Evolutionary conservation across 2,888 invertebrate species (phyloP).

Genomic region (Drosophila niveifrons): DNA sequence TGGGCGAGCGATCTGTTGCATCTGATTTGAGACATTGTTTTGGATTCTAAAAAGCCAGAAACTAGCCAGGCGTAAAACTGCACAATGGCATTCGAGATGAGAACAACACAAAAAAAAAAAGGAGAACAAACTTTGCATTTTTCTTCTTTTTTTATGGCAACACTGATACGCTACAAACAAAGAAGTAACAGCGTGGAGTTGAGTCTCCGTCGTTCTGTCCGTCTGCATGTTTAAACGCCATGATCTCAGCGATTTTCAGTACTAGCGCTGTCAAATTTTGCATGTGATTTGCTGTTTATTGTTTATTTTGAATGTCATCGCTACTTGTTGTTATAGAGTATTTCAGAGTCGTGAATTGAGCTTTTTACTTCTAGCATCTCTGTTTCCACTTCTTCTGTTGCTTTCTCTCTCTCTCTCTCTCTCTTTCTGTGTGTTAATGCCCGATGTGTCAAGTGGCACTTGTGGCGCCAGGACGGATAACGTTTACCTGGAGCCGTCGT

Average conservation of each 20-base stretch:
- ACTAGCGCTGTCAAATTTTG: background rate
- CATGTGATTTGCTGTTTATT: background rate
- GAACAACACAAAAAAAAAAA: background rate
- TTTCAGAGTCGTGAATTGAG: background rate
- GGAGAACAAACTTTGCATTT: background rate
- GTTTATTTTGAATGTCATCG: background rate
- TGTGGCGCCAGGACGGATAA: constrained; percentile 42
- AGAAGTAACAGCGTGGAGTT: background rate
- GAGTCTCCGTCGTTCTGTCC: background rate
- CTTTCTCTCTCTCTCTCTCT: background rate
- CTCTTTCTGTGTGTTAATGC: constrained; percentile 2
- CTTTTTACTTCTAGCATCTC: background rate
- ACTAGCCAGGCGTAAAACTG: constrained; percentile 24
- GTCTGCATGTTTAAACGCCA: background rate
- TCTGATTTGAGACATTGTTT: constrained; percentile 45
- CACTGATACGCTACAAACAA: background rate
- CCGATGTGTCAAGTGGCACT: constrained; percentile 62
- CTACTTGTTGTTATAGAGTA: background rate
- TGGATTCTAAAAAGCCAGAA: constrained; percentile 22
- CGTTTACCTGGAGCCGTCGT: constrained; percentile 22
- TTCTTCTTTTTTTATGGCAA: background rate
- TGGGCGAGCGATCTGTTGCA: constrained; percentile 48
- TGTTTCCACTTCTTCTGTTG: too few species aligned
- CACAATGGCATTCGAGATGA: constrained; percentile 19
- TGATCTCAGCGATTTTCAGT: background rate